phyloP scores from a whole-genome alignment of 2,888 invertebrate genomes.

The Thereva unica region DNA sequence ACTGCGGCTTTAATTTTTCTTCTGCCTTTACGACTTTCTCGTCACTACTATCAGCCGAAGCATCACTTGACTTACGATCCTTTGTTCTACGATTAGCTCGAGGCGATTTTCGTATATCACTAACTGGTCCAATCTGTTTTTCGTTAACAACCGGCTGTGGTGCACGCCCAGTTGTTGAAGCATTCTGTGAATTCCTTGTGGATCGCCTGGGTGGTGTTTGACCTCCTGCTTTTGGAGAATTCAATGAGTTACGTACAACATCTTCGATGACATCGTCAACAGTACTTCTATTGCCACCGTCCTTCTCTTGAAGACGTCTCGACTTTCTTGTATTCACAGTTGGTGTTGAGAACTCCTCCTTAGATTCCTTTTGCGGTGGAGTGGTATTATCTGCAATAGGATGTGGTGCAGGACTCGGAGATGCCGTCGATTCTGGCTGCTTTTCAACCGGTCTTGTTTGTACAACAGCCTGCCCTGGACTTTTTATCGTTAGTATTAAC shows the following conservation, averaged over 20 bases:
- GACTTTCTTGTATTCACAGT: slow-evolving; percentile 75
- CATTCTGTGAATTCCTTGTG: slow-evolving; percentile 56
- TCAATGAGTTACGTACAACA: slow-evolving; percentile 72
- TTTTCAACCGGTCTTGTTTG: slow-evolving; percentile 48
- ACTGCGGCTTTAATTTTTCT: slow-evolving; percentile 41
- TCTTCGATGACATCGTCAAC: slow-evolving; percentile 90
- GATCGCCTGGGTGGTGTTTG: slow-evolving; percentile 57
- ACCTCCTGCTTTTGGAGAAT: slow-evolving; percentile 52
- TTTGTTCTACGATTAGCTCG: slow-evolving; percentile 66
- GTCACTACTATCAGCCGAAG: slow-evolving; percentile 67
- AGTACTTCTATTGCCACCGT: slow-evolving; percentile 69
- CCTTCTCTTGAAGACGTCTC: slow-evolving; percentile 76
- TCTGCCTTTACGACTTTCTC: slow-evolving; percentile 57
- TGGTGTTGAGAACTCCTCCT: slow-evolving; percentile 49
- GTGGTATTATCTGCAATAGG: slow-evolving; percentile 38
- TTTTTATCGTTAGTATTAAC: slow-evolving; percentile 80
- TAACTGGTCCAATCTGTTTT: background rate
- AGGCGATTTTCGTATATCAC: slow-evolving; percentile 66
- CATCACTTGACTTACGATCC: slow-evolving; percentile 69
- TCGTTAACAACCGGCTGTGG: slow-evolving; percentile 23
- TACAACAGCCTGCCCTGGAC: slow-evolving; percentile 57
- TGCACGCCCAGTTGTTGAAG: slow-evolving; percentile 45
- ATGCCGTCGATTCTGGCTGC: slow-evolving; percentile 43
- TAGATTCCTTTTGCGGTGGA: slow-evolving; percentile 59
- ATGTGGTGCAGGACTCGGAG: slow-evolving; percentile 46